Evolutionary conservation across 1,140 invertebrate genomes (phyloP), one percentile per base, ranked within the genome.

Genomic region (Steinernema khuongi): DNA sequence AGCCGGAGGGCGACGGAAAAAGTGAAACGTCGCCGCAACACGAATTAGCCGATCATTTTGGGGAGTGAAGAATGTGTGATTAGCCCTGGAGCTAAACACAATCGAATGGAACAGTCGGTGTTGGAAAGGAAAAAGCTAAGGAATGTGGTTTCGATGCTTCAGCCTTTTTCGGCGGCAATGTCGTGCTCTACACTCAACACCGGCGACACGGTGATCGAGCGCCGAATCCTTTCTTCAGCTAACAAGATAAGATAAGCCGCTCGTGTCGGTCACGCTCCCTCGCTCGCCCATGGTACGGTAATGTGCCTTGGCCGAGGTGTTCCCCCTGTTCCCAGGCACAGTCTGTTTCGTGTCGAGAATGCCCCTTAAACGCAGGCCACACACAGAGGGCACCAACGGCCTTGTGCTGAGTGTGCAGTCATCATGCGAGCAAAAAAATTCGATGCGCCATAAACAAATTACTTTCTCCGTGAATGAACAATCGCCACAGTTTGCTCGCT

Each of bases 11-110:
- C 4, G 29, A 33, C 28, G 19, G 22, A 68, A 68, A 68, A 68
- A 68, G 67, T 31, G 29, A 31, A n/a, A 68, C 67, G 18, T 31
- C 67, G 17, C 14, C 29, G 32, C 67, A 68, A 68, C 29, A 68
- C 67, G 67, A 14, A 68, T 33, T 31, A 68, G 29, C 67, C 32
- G 32, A 68, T 31, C 67, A 31, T 31, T 68, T 68, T 68, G 32
- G 29, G 28, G 29, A 31, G 2, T 31, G 29, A 68, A 33, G 32
- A 33, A 68, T 68, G 4, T 68, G 29, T 68, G 67, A 31, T 31
- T 33, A 31, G 32, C 32, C 29, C 67, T 29, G 29, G 31, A n/a
- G 7, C 18, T 14, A 68, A 31, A 68, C 17, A 68, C 67, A 68
- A 68, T 7, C 29, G 29, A 18, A 68, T 31, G 67, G 67, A 68